phyloP scores from a whole-genome alignment of 2,888 invertebrate genomes.

The Cryptus viduatorius region DNA sequence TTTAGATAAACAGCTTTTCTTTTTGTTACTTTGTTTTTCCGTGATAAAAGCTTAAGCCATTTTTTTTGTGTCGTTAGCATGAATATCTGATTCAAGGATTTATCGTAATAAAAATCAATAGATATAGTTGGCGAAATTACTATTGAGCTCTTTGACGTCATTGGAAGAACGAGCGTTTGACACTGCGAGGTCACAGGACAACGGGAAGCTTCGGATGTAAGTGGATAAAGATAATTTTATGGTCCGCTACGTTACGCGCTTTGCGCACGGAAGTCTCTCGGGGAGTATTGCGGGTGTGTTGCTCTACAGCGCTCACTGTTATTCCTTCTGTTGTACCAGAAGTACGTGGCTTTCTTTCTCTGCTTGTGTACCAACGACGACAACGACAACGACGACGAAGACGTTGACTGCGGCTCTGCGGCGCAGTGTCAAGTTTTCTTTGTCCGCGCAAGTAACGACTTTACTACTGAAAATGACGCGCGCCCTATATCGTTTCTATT shows the following conservation, averaged over 20 bases:
- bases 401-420: slow-evolving; percentile 36
- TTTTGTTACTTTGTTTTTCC: neutral
- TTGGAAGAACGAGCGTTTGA: slow-evolving; percentile 33
- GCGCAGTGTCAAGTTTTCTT: slow-evolving; percentile 66
- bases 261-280: slow-evolving; percentile 64
- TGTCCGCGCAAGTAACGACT: slow-evolving; percentile 60
- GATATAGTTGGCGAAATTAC: neutral
- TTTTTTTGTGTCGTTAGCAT: neutral
- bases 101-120: neutral
- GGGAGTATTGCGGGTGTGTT: slow-evolving; percentile 36
- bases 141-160: slow-evolving; percentile 28
- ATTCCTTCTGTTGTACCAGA: slow-evolving; percentile 41
- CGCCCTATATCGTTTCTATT: slow-evolving; percentile 27
- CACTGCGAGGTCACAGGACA: slow-evolving; percentile 53
- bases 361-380: neutral
- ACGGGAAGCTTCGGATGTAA: slow-evolving; percentile 55
- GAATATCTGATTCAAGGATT: neutral
- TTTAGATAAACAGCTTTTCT: neutral
- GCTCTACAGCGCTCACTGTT: slow-evolving; percentile 48
- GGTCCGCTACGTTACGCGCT: slow-evolving; percentile 66
- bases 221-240: slow-evolving; percentile 70
- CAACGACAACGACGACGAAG: slow-evolving; percentile 41
- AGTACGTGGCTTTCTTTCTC: slow-evolving; percentile 58
- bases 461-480: slow-evolving; percentile 51
- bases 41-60: neutral